phyloP scores from a whole-genome alignment of 2,797 vertebrate genomes.

The Eidolon dupreanum region DNA sequence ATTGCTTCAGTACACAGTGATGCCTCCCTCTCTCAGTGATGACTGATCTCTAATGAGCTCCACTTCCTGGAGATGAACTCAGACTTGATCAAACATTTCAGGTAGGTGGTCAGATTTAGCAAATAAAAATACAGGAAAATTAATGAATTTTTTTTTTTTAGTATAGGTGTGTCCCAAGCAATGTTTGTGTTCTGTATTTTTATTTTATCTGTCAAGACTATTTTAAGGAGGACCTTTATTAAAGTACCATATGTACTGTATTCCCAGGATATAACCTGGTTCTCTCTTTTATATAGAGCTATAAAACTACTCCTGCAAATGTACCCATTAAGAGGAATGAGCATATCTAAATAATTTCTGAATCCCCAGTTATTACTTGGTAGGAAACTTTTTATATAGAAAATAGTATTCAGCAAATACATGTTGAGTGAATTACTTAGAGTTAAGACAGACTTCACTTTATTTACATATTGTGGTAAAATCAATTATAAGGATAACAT shows the following conservation, averaged over 20 bases:
- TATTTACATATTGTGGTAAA: background rate
- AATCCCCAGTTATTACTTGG: background rate
- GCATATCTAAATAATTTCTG: background rate
- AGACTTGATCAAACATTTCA: background rate
- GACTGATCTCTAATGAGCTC: background rate
- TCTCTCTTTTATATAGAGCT: background rate
- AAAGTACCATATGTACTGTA: background rate
- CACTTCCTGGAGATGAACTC: background rate
- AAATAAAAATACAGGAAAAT: conserved; percentile 7
- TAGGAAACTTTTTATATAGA: background rate
- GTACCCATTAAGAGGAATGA: background rate
- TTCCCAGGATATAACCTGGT: background rate
- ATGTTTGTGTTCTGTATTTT: background rate
- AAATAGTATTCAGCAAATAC: background rate
- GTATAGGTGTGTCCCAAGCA: background rate
- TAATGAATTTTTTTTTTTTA: background rate
- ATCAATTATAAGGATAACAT: background rate
- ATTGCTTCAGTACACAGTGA: background rate
- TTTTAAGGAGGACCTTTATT: background rate
- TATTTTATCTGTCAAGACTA: conserved; percentile 10
- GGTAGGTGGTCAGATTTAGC: background rate
- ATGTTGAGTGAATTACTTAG: background rate
- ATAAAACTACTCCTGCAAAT: background rate
- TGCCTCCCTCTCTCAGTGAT: background rate
- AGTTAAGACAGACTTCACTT: background rate